phyloP scores from a whole-genome alignment of 2,888 invertebrate genomes.

The Sabatieria punctata region DNA sequence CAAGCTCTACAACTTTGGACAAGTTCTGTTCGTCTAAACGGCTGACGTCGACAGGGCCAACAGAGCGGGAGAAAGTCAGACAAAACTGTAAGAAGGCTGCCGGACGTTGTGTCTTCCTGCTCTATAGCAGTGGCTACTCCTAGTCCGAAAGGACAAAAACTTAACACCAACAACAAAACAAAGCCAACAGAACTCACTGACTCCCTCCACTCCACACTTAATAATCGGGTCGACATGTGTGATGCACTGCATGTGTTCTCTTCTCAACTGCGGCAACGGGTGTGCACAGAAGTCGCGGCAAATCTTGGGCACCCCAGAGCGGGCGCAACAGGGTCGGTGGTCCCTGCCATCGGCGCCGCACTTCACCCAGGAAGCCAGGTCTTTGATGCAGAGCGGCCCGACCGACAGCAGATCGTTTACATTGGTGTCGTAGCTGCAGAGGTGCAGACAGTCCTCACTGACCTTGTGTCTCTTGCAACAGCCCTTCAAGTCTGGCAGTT shows the following conservation, averaged over 20 bases:
- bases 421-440: constrained; percentile 5
- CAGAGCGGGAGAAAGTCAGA: too few species aligned
- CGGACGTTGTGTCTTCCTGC: too few species aligned
- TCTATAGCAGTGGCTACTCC: too few species aligned
- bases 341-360: constrained; percentile 8
- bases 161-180: too few species aligned
- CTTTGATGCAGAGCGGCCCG: background rate
- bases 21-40: too few species aligned
- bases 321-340: constrained; percentile 14
- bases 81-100: too few species aligned
- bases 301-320: constrained; percentile 12
- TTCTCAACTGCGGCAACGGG: constrained; percentile 12
- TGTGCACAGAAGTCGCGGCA: constrained; percentile 17
- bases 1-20: too few species aligned
- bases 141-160: too few species aligned
- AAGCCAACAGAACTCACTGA: too few species aligned
- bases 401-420: background rate
- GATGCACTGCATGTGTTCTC: constrained; percentile 7
- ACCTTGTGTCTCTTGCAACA: constrained; percentile 4
- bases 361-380: constrained; percentile 2
- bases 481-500: constrained; percentile 2
- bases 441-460: background rate
- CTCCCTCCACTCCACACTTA: constrained; percentile 11
- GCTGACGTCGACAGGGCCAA: too few species aligned
- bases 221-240: constrained; percentile 3